phyloP scores from a whole-genome alignment of 1,140 invertebrate genomes.

The Orussus abietinus region DNA sequence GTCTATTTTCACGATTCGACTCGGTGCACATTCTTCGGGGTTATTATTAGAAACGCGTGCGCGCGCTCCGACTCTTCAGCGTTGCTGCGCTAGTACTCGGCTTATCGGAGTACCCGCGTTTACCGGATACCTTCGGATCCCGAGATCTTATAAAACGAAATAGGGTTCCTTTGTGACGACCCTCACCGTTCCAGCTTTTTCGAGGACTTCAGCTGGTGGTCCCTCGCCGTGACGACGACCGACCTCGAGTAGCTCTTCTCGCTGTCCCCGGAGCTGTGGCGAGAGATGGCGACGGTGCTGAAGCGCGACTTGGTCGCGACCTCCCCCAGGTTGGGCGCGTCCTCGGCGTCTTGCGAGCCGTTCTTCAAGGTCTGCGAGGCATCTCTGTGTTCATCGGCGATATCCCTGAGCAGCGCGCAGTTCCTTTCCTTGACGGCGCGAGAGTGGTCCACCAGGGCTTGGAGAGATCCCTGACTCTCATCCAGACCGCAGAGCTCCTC shows the following conservation, averaged over 20 bases:
- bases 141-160: no score
- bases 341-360: conserved; percentile 23
- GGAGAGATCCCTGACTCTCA: conserved; percentile 42
- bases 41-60: no score
- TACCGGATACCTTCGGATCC: no score
- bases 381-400: conserved; percentile 35
- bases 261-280: conserved; percentile 44
- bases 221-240: conserved; percentile 41
- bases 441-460: conserved; percentile 40
- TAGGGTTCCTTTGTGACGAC: neutral
- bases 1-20: no score
- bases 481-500: conserved; percentile 37
- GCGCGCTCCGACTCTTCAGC: no score
- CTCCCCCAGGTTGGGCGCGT: conserved; percentile 30
- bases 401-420: conserved; percentile 36
- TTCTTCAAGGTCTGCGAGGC: conserved; percentile 19
- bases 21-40: no score
- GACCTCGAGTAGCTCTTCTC: conserved; percentile 46
- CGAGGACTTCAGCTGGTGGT: conserved; percentile 39
- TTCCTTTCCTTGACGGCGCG: conserved; percentile 42
- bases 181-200: conserved; percentile 51
- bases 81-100: no score
- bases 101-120: no score
- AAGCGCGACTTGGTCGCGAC: conserved; percentile 42
- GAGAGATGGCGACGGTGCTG: conserved; percentile 44